Percentiles rank a stretch among this genome's conserved stretches.
Evolutionary conservation across 2,888 invertebrate genomes (phyloP).

Genomic region (Himalopsyche tibetana): DNA sequence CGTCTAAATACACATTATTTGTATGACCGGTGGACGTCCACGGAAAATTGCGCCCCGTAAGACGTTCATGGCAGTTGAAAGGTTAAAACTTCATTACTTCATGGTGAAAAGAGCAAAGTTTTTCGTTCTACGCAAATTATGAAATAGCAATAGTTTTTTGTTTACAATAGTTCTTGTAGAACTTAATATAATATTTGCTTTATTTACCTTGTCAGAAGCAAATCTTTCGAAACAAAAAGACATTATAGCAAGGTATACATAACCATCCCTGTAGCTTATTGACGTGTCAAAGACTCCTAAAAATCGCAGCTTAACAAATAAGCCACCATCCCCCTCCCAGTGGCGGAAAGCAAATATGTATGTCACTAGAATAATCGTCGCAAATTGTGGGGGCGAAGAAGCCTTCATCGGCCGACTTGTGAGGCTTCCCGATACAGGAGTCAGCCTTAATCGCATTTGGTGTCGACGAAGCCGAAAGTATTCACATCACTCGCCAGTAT

Average conservation of each 20-base stretch:
- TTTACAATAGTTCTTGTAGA: too few relatives aligned
- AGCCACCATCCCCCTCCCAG: not conserved
- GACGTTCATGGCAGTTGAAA: too few relatives aligned
- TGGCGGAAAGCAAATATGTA: constrained; percentile 11
- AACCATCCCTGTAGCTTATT: not conserved
- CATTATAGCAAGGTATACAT: not conserved
- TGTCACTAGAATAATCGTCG: constrained; percentile 29
- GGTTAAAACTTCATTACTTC: too few relatives aligned
- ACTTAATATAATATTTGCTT: too few relatives aligned
- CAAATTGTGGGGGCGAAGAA: constrained; percentile 5
- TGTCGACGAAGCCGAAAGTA: constrained; percentile 35
- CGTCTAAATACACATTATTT: too few relatives aligned
- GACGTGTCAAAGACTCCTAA: constrained; percentile 28
- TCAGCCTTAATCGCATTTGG: constrained; percentile 8
- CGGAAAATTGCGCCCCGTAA: too few relatives aligned
- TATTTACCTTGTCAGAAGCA: too few relatives aligned
- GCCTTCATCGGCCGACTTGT: constrained; percentile 2
- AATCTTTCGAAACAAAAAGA: too few relatives aligned
- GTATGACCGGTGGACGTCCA: too few relatives aligned
- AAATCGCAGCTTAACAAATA: not conserved
- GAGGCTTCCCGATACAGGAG: constrained; percentile 5
- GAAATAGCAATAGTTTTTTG: too few relatives aligned
- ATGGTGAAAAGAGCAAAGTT: too few relatives aligned
- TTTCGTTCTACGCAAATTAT: too few relatives aligned
- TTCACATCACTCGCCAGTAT: constrained; percentile 9